Base-by-base conservation (phyloP, 2,797 vertebrate genomes). In the Anas acuta region DNA sequence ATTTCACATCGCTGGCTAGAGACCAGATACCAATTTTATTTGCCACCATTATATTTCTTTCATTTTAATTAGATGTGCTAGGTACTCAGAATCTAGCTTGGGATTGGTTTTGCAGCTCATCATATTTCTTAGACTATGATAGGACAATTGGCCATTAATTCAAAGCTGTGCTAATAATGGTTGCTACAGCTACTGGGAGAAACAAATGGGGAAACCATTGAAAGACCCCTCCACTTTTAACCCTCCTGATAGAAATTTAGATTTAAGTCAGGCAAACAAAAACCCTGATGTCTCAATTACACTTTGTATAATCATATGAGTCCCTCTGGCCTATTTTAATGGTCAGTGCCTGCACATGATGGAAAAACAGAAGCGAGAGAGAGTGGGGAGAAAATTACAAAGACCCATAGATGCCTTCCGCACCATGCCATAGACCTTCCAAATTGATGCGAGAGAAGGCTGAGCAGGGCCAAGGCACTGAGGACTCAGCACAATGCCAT, bases 61-160 rank as follows among this genome's bases (percentile, higher is more conserved):
- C 54, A 56, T 88, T 93, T 93, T 91, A 91, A 96, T 93, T 91
- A 75, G 66, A 81, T 92, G 43, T 54, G 57, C 79, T 92, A 90
- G 61, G 71, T 73, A 71, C 54, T 87, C 84, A 74, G 90, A 79
- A 87, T 89, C 45, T 70, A 91, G 77, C 82, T 90, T 94, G 71
- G 86, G 83, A 89, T 76, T 96, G 91, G 67, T 87, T 95, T 92
- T 54, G 67, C 26, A 92, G 58, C 64, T 62, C 58, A 43, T 83
- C 69, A 84, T 90, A 93, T 91, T 92, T 96, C 91, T 94, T 71
- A 75, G 70, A 80, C 67, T 81, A 91, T 93, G 84, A 90, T 85
- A 92, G 79, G 75, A 91, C 60, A 84, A 93, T 88, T 87, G 88
- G 58, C 85, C 73, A 33, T 91, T 96, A 92, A 90, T 93, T 94